Percentiles rank a stretch among this genome's conserved stretches.
Evolutionary conservation across 1,140 invertebrate species (phyloP).

Genomic region (Protaetia brevitarsis): DNA sequence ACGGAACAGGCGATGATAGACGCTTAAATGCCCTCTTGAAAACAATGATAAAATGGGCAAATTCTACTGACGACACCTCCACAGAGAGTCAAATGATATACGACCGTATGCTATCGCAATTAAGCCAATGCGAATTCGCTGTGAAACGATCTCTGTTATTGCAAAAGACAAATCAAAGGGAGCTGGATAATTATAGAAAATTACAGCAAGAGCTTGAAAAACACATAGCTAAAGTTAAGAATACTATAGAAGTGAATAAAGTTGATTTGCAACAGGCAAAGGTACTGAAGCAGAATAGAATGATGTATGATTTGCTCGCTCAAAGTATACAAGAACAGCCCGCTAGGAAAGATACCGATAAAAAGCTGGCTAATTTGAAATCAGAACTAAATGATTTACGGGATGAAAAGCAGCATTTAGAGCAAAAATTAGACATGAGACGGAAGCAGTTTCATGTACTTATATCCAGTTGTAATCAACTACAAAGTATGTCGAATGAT

Average conservation of each 20-base stretch:
- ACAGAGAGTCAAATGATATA: constrained; percentile 72
- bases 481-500: constrained; percentile 71
- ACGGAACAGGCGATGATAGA: constrained; percentile 93
- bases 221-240: constrained; percentile 71
- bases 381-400: constrained; percentile 67
- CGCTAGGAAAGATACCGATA: constrained; percentile 78
- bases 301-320: constrained; percentile 90
- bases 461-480: constrained; percentile 75
- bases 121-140: constrained; percentile 85
- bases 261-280: constrained; percentile 74
- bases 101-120: constrained; percentile 76
- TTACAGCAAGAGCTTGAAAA: constrained; percentile 73
- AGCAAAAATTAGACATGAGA: constrained; percentile 74
- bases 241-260: constrained; percentile 73
- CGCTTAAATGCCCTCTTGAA: constrained; percentile 82
- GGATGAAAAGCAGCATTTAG: constrained; percentile 67
- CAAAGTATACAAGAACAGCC: constrained; percentile 88
- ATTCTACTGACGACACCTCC: constrained; percentile 62
- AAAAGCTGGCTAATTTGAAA: constrained; percentile 69
- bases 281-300: constrained; percentile 79
- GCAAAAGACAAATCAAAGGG: constrained; percentile 77
- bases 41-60: constrained; percentile 86
- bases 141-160: constrained; percentile 79
- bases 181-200: constrained; percentile 80
- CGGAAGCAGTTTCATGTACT: constrained; percentile 87